Evolutionary conservation across 1,140 invertebrate genomes (phyloP).

Genomic region (Pogonus chalceus): DNA sequence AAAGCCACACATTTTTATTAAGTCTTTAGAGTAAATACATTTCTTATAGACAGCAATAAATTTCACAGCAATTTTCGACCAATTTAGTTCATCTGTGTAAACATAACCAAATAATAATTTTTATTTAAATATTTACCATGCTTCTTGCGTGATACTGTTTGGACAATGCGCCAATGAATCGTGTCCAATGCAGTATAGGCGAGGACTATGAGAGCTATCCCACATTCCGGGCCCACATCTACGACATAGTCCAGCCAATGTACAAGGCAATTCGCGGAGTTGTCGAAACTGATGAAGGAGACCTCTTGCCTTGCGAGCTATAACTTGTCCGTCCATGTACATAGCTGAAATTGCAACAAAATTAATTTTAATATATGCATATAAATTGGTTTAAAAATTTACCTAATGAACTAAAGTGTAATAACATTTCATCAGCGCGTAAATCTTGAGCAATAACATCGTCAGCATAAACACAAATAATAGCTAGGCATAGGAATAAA

Average conservation of each 20-base stretch:
- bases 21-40: no score
- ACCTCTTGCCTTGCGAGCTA: slow-evolving; percentile 83
- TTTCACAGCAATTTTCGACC: no score
- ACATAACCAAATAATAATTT: not conserved
- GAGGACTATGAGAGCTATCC: slow-evolving; percentile 78
- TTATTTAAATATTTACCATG: not conserved
- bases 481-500: slow-evolving; percentile 81
- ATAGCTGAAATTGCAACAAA: slow-evolving; percentile 51
- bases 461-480: slow-evolving; percentile 84
- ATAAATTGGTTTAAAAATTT: slow-evolving; percentile 14
- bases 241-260: slow-evolving; percentile 73
- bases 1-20: no score
- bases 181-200: slow-evolving; percentile 50
- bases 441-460: slow-evolving; percentile 84
- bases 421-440: slow-evolving; percentile 83
- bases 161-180: slow-evolving; percentile 20
- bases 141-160: slow-evolving; percentile 14
- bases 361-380: not conserved
- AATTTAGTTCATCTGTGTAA: not conserved
- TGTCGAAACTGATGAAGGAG: slow-evolving; percentile 82
- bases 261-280: slow-evolving; percentile 76
- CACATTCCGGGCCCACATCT: slow-evolving; percentile 85
- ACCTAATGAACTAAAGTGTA: slow-evolving; percentile 85
- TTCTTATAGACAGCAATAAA: no score
- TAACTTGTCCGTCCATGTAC: slow-evolving; percentile 90